A percentile compares a stretch with the other conserved stretches of the same genome.
Evolutionary conservation across 2,797 vertebrate genomes (phyloP).

Genomic region (Melanotaenia maccullochi): DNA sequence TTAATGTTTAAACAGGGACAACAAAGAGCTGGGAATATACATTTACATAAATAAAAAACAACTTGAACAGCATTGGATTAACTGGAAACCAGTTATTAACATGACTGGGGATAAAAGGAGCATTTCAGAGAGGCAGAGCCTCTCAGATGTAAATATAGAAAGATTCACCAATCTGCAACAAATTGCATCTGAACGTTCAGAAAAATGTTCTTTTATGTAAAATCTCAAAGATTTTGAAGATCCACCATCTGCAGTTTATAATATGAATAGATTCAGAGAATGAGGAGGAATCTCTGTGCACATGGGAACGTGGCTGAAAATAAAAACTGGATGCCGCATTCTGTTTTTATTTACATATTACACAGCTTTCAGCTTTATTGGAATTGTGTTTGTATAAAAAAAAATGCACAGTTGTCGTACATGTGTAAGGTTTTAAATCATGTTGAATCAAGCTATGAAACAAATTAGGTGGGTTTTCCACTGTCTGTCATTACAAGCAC

Average conservation of each 20-base stretch:
- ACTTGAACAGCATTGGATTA: neutral
- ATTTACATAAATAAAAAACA: neutral
- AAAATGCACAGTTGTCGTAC: slow-evolving; percentile 37
- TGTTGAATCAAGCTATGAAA: slow-evolving; percentile 14
- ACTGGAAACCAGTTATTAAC: neutral
- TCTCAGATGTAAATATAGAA: neutral
- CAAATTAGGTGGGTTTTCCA: slow-evolving; percentile 52
- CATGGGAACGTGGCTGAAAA: neutral
- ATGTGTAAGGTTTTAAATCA: slow-evolving; percentile 23
- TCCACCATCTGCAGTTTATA: no score
- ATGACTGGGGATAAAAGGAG: neutral
- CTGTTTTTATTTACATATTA: neutral
- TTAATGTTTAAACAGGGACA: neutral
- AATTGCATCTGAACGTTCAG: neutral
- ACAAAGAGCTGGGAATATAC: neutral
- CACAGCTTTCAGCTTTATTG: neutral
- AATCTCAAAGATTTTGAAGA: no score
- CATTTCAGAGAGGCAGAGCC: neutral
- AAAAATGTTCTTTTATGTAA: neutral
- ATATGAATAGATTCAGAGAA: neutral
- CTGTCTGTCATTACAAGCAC: slow-evolving; percentile 54
- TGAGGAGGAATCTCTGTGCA: neutral
- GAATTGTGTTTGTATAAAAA: neutral
- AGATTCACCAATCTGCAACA: neutral
- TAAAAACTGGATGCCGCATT: no score